Evolutionary conservation across 2,888 invertebrate species (phyloP).

Genomic region (Tineola bisselliella): DNA sequence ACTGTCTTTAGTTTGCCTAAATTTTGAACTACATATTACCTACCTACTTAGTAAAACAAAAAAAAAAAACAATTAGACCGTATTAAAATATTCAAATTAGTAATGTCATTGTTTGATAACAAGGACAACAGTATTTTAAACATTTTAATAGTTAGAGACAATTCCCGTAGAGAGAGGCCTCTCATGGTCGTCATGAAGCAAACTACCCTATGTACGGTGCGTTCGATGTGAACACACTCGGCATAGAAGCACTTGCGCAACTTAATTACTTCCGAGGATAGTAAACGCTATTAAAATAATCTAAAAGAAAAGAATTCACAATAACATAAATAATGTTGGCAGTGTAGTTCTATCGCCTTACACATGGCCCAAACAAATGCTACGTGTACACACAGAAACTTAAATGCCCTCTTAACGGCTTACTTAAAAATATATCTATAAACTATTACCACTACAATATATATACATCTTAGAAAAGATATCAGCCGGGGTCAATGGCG

Average conservation of each 20-base stretch:
- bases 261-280: too few relatives aligned
- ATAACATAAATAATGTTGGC: too few relatives aligned
- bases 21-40: not conserved
- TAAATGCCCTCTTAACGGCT: not conserved
- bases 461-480: conserved; percentile 7
- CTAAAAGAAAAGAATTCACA: too few relatives aligned
- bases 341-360: too few relatives aligned
- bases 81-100: not conserved
- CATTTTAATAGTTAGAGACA: not conserved
- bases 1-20: not conserved
- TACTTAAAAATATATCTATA: not conserved
- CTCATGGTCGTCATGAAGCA: too few relatives aligned
- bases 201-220: too few relatives aligned
- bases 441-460: not conserved
- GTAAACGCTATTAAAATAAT: too few relatives aligned
- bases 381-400: not conserved
- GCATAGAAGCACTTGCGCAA: too few relatives aligned
- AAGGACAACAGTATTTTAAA: not conserved
- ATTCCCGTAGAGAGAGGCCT: too few relatives aligned
- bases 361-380: not conserved
- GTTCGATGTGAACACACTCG: too few relatives aligned
- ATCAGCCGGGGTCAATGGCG: conserved; percentile 54
- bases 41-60: not conserved
- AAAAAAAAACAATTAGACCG: not conserved
- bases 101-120: not conserved